Base-by-base conservation (phyloP, 2,888 invertebrate genomes). In the Lysandra coridon region DNA sequence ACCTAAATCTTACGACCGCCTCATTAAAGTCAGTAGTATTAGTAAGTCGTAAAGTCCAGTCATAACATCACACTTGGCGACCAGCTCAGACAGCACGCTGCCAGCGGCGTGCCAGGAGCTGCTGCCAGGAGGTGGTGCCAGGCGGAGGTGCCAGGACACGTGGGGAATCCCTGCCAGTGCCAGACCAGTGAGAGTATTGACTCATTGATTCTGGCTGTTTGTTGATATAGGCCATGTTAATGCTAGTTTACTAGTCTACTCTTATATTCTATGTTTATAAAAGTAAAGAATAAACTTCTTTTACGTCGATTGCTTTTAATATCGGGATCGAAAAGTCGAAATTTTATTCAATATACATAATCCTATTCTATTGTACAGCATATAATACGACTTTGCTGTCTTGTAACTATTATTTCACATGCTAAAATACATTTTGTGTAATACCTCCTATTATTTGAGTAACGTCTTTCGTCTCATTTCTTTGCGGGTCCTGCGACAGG, bases 61-160 rank as follows among this genome's bases (percentile, higher is more conserved):
- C 76, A 76, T n/a, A 76, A 76, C 76, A 76, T 33, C 1, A 23
- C 14, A 53, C 30, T 76, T 76, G 76, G 76, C 76, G 49, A 33
- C 76, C 76, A 57, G 53, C 53, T 6, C 76, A 76, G 76, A 76
- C 76, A 53, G 30, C 76, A 76, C 76, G 76, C 76, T 53, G 33
- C 33, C 76, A 30, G 76, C 33, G 17, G 6, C 6, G 33, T 76
- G 76, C 76, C 76, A 57, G 76, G 76, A 33, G 69, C 17, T 33
- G 5, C 4, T 76, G 76, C 53, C 76, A 76, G 49, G 37, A n/a
- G 75, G 17, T 14, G 14, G 3, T 76, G 76, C 76, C 76, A 76
- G 76, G 57, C 69, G 33, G 1, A 69, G 69, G 69, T 69, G 69
- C 49, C 76, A 57, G 53, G 75, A 44, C 75, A 75, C 75, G 49